Conservation (phyloP, 1,140 invertebrate genomes). For the Sarcophaga bullata region DNA sequence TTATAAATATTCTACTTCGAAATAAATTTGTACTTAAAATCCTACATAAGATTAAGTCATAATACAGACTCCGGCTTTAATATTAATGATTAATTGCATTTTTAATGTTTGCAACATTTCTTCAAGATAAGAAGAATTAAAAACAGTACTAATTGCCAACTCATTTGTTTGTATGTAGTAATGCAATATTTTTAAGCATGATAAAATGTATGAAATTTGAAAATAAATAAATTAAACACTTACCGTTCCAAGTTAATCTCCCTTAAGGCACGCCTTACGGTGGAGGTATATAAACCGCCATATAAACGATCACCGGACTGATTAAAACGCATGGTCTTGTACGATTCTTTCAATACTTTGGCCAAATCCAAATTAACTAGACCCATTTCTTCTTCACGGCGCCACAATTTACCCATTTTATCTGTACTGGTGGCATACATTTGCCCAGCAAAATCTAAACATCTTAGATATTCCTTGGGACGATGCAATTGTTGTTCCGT, state of each 20-base stretch:
- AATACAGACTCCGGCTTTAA: too few relatives aligned
- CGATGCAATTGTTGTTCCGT: slow-evolving; percentile 55
- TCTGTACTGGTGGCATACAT: slow-evolving; percentile 57
- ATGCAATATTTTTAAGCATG: not conserved
- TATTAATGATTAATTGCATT: too few relatives aligned
- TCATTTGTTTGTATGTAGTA: too few relatives aligned
- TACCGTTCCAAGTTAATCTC: slow-evolving; percentile 61
- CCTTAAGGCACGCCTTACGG: slow-evolving; percentile 48
- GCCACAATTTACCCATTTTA: slow-evolving; percentile 55
- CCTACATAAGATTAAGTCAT: too few relatives aligned
- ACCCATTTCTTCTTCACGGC: slow-evolving; percentile 55
- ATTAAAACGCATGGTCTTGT: slow-evolving; percentile 56
- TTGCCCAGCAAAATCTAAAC: slow-evolving; percentile 55
- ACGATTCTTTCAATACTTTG: slow-evolving; percentile 46
- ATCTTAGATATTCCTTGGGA: slow-evolving; percentile 53
- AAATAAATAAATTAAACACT: not conserved
- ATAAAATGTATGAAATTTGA: too few relatives aligned
- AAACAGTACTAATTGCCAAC: too few relatives aligned
- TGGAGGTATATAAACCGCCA: slow-evolving; percentile 57
- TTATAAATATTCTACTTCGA: too few relatives aligned
- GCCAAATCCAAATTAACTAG: slow-evolving; percentile 55
- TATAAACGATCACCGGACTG: slow-evolving; percentile 52
- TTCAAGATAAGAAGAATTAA: too few relatives aligned
- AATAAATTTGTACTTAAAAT: too few relatives aligned
- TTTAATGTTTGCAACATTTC: too few relatives aligned